Percentiles rank a stretch among this genome's conserved stretches.
Conservation (phyloP, 1,140 invertebrate genomes). For the Diachasmimorpha longicaudata region DNA sequence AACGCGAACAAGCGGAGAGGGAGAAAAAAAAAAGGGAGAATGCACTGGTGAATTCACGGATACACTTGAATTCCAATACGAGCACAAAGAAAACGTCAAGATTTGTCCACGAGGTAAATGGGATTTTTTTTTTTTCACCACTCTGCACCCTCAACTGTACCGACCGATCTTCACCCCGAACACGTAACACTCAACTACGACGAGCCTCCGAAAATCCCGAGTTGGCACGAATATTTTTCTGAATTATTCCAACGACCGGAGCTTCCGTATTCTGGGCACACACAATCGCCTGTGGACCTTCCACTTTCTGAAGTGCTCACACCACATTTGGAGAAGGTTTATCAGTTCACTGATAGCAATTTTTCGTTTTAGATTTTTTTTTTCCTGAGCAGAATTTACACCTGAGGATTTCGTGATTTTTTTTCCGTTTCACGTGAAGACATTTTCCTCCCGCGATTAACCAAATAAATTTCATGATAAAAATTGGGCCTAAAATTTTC, state of each 20-base stretch:
- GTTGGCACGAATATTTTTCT: slow-evolving; percentile 25
- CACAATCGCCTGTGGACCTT: background rate
- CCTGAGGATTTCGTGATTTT: too few relatives aligned
- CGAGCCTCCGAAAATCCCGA: slow-evolving; percentile 23
- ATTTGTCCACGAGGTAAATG: slow-evolving; percentile 21
- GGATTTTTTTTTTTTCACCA: slow-evolving; percentile 12
- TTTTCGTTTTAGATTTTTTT: background rate
- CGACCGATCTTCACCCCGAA: slow-evolving; percentile 30
- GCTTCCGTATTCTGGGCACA: background rate
- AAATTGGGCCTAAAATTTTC: too few relatives aligned
- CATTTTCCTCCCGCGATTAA: too few relatives aligned
- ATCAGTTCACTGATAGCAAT: background rate
- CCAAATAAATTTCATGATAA: too few relatives aligned
- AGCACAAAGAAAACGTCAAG: slow-evolving; percentile 1
- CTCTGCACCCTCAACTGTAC: background rate
- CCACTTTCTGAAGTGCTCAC: background rate
- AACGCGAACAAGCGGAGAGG: background rate
- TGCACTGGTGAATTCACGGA: slow-evolving; percentile 8
- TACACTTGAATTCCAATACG: slow-evolving; percentile 18
- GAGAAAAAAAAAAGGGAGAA: background rate
- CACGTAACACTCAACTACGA: slow-evolving; percentile 29
- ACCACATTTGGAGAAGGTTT: background rate
- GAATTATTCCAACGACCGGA: slow-evolving; percentile 24
- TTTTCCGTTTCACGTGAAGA: too few relatives aligned
- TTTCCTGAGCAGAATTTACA: too few relatives aligned